Evolutionary conservation across 1,140 invertebrate species (phyloP).

Genomic region (Nomia melanderi): DNA sequence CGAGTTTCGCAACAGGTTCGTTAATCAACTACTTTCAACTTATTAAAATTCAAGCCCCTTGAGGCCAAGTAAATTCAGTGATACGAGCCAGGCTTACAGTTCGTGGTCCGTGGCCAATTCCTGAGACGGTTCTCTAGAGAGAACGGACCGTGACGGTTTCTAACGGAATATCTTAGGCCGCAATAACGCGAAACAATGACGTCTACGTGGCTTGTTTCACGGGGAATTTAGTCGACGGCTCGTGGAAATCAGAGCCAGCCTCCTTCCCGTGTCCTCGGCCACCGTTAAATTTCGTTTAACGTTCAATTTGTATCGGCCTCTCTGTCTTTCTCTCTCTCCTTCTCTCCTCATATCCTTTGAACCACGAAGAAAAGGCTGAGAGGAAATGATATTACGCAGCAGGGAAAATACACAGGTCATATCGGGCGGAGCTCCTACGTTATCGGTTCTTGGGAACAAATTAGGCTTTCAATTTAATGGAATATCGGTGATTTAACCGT

Average conservation of each 20-base stretch:
- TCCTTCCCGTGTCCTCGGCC: not conserved
- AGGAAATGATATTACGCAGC: not conserved
- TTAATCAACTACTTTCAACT: no score
- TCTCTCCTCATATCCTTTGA: not conserved
- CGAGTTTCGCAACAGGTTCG: no score
- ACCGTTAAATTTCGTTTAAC: not conserved
- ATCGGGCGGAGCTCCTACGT: not conserved
- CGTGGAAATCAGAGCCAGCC: not conserved
- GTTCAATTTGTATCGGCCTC: not conserved
- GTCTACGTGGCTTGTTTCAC: conserved; percentile 15
- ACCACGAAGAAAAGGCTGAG: not conserved
- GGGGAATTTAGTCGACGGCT: conserved; percentile 19
- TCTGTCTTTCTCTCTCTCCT: no score
- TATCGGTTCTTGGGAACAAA: not conserved
- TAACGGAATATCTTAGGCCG: not conserved
- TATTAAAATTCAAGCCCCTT: no score
- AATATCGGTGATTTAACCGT: conserved; percentile 8
- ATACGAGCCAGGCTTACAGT: no score
- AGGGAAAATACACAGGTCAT: no score
- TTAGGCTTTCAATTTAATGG: conserved; percentile 27
- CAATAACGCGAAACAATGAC: conserved; percentile 22
- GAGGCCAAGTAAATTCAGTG: no score
- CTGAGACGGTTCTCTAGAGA: no score
- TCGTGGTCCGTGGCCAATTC: no score
- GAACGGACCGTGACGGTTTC: no score